Base-by-base conservation (phyloP, 1,140 invertebrate genomes). In the Bombus huntii region DNA sequence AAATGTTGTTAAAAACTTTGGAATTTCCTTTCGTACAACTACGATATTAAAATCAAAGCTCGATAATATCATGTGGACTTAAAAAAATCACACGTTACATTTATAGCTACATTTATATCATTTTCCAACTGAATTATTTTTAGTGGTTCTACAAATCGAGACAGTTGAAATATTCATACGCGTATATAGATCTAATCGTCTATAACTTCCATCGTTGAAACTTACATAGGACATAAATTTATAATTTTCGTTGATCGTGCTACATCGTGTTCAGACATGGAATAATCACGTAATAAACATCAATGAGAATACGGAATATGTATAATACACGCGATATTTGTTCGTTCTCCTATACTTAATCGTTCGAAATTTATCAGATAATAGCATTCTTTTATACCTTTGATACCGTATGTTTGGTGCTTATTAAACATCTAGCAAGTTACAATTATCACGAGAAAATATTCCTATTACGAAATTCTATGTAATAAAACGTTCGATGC, bases 141-240 rank as follows among this genome's bases (percentile, higher is more conserved):
- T 79, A 79, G 66, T 59, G 42, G 47, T 62, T 62, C 66, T n/a
- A 25, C 25, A 39, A 84, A 62, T 84, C 28, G 37, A 28, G 28
- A 70, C 28, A 42, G 73, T 44, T 66, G 4, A 47, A 57, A 57
- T 22, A 68, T 77, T 28, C n/a, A 77, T 59, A n/a, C 39, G 47
- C 57, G 39, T 6, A 53, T 75, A 73, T 65, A 75, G 39, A 37
- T 47, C 5, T 57, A 22, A 80, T 57, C 31, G 37, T 5, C 25
- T 70, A 31, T 44, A 79, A 68, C 22, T 68, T 31, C 37, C 31
- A 22, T 66, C 57, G 22, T 13, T 34, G 44, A 53, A 81, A 66
- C 39, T 47, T 80, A 12, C 25, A 10, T 8, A 6, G 1, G 3
- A 31, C 22, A 39, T 71, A 47, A 53, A 81, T 53, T 47, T 53